These are phyloP conservation scores for Pluvialis apricaria DNA, from an alignment of 2,113 vertebrate genomes.

Conservation along the genomic window DNA sequence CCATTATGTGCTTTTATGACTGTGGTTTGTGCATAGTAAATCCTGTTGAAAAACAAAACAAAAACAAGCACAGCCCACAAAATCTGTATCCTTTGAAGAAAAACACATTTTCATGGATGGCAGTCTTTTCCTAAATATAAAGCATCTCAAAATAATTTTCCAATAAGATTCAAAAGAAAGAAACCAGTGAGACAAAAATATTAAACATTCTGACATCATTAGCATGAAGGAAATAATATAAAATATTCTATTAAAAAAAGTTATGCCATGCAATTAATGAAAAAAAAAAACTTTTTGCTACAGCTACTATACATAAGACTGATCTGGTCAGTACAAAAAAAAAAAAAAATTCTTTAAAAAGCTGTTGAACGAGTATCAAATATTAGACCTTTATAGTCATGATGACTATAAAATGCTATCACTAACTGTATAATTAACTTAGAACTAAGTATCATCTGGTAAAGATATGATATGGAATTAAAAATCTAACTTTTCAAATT, in stretches of 20 bases:
- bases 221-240: background rate
- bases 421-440: background rate
- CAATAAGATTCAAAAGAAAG: background rate
- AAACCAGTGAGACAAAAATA: background rate
- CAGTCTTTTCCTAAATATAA: background rate
- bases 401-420: background rate
- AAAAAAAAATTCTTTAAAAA: background rate
- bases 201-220: background rate
- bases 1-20: background rate
- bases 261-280: background rate
- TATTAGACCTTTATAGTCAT: background rate
- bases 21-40: background rate
- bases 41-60: background rate
- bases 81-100: background rate
- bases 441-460: background rate
- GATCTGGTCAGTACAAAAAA: background rate
- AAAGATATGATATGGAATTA: background rate
- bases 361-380: background rate
- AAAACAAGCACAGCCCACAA: background rate
- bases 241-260: background rate
- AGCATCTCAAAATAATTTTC: background rate
- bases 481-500: background rate
- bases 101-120: background rate
- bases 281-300: background rate
- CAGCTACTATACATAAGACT: background rate